Evolutionary conservation across 2,888 invertebrate genomes (phyloP).

Genomic region (Aspidiotus rigidus): DNA sequence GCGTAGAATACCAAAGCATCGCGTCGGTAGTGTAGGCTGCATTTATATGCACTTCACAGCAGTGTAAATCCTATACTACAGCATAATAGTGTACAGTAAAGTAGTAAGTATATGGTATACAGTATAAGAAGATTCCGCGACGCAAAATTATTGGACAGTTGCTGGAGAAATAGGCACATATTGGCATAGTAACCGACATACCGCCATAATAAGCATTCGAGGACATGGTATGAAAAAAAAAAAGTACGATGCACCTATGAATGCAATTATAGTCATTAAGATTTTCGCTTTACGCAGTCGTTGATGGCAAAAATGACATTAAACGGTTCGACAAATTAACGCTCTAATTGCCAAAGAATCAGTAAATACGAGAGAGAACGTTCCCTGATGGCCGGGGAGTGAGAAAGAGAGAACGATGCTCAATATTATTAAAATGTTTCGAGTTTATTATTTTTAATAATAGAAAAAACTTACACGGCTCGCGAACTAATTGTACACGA

Average conservation of each 20-base stretch:
- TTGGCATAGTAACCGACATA: slow-evolving; percentile 30
- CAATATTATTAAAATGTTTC: slow-evolving; percentile 1
- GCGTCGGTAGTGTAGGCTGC: no score
- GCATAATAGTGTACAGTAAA: neutral
- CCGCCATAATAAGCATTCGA: neutral
- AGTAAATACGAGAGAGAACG: slow-evolving; percentile 4
- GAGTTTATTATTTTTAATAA: neutral
- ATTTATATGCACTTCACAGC: no score
- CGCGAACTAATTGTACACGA: neutral
- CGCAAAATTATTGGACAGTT: slow-evolving; percentile 1
- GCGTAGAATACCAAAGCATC: no score
- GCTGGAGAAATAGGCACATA: slow-evolving; percentile 4
- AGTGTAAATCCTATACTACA: no score
- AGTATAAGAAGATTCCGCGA: neutral
- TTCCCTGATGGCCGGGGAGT: neutral
- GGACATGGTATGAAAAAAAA: slow-evolving; percentile 3
- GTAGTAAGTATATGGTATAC: neutral
- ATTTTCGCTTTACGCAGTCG: neutral
- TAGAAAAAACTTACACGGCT: neutral
- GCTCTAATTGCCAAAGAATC: slow-evolving; percentile 19
- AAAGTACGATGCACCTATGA: slow-evolving; percentile 19
- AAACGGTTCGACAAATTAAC: slow-evolving; percentile 25
- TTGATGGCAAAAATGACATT: slow-evolving; percentile 1
- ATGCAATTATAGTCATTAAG: slow-evolving; percentile 26
- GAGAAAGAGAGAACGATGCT: neutral